Percentiles rank a stretch among this genome's conserved stretches.
These are phyloP conservation scores for Caenorhabditis japonica DNA, from an alignment of 2,888 invertebrate species.

Conservation along the genomic window DNA sequence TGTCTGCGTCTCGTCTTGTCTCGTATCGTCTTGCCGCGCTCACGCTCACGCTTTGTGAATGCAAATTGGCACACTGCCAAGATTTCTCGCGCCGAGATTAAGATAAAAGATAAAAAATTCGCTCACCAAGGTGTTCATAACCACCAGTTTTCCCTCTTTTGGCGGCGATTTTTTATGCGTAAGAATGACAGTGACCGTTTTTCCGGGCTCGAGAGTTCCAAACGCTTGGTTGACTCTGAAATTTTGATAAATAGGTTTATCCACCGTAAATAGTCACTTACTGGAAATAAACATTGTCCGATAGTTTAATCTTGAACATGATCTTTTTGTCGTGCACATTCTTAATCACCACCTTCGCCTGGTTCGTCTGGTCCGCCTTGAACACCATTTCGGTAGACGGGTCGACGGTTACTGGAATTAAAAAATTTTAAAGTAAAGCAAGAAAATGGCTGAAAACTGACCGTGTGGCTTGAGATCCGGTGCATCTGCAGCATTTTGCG, in stretches of 20 bases:
- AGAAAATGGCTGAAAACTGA: background rate
- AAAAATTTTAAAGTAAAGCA: background rate
- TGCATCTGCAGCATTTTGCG: background rate
- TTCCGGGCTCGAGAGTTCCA: slow-evolving; percentile 31
- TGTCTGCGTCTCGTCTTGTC: no score
- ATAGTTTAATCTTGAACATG: slow-evolving; percentile 29
- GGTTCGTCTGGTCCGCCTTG: background rate
- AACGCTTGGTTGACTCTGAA: slow-evolving; percentile 35
- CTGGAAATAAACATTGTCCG: slow-evolving; percentile 22
- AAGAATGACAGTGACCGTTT: slow-evolving; percentile 15
- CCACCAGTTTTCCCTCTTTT: slow-evolving; percentile 28
- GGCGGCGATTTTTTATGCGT: slow-evolving; percentile 21
- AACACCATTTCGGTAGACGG: slow-evolving; percentile 1
- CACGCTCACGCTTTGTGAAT: no score
- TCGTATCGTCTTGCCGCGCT: no score
- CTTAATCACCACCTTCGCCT: slow-evolving; percentile 2
- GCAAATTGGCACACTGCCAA: no score
- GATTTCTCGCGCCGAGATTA: no score
- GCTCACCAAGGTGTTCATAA: slow-evolving; percentile 28
- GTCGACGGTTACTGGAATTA: slow-evolving; percentile 4
- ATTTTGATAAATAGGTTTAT: background rate
- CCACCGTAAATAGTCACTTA: background rate
- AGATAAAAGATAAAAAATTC: no score
- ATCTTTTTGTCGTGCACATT: slow-evolving; percentile 15
- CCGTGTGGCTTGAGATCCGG: slow-evolving; percentile 1